phyloP scores from a whole-genome alignment of 2,888 invertebrate species.

The Ichneumoninae sp. region DNA sequence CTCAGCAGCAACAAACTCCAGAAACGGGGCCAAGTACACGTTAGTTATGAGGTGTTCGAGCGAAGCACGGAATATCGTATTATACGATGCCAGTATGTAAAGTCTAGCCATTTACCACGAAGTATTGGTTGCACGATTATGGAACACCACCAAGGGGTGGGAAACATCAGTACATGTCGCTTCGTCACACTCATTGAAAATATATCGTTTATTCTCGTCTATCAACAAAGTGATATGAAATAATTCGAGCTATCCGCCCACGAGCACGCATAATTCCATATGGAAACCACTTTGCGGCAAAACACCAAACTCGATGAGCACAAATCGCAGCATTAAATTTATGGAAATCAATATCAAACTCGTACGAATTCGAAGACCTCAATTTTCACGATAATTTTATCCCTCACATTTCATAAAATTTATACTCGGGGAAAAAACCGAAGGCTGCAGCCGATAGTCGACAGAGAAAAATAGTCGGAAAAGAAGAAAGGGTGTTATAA shows the following conservation, averaged over 20 bases:
- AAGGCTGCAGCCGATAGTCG: not conserved
- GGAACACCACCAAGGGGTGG: not conserved
- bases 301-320: not conserved
- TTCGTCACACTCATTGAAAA: not conserved
- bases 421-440: constrained; percentile 13
- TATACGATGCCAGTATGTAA: constrained; percentile 10
- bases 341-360: not conserved
- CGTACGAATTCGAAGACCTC: not conserved
- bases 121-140: constrained; percentile 6
- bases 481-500: constrained; percentile 28
- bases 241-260: not conserved
- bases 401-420: constrained; percentile 39
- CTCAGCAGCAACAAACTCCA: constrained; percentile 6
- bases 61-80: constrained; percentile 5
- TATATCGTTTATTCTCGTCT: not conserved
- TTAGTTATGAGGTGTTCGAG: constrained; percentile 30
- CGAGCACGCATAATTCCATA: not conserved
- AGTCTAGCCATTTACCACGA: constrained; percentile 28
- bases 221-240: too few relatives aligned
- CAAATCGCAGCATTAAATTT: not conserved
- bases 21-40: constrained; percentile 20
- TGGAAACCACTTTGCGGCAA: not conserved
- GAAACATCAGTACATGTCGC: not conserved
- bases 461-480: constrained; percentile 12
- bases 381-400: constrained; percentile 9